Conservation (phyloP, 1,140 invertebrate genomes). For the Musca domestica region DNA sequence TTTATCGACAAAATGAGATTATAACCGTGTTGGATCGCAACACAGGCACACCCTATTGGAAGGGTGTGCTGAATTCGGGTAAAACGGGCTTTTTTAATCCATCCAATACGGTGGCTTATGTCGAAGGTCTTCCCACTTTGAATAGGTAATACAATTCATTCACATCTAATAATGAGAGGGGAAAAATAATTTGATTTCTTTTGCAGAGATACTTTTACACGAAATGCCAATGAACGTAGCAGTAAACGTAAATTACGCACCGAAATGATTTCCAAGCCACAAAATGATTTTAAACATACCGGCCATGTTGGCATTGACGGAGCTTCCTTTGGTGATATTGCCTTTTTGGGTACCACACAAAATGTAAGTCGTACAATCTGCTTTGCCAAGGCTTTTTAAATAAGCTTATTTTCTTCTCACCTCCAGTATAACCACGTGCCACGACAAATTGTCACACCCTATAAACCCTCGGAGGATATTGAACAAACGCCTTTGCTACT, state of each 20-base stretch:
- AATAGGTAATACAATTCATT: constrained; percentile 32
- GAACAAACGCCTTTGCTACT: constrained; percentile 61
- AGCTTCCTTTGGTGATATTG: constrained; percentile 93
- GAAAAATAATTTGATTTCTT: neutral
- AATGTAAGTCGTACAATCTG: constrained; percentile 53
- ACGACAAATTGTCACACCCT: constrained; percentile 82
- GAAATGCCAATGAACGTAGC: constrained; percentile 45
- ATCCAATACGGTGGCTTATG: constrained; percentile 81
- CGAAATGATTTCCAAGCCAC: constrained; percentile 95
- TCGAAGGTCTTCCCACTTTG: constrained; percentile 73
- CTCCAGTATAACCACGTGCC: constrained; percentile 72
- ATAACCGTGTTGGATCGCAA: constrained; percentile 92
- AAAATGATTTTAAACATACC: constrained; percentile 95
- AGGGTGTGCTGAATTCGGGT: constrained; percentile 78
- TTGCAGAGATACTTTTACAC: constrained; percentile 44
- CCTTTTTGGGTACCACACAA: constrained; percentile 65
- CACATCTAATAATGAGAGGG: neutral
- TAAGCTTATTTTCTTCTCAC: neutral
- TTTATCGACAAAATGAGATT: constrained; percentile 84
- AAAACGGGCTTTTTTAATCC: constrained; percentile 90
- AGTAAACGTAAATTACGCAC: constrained; percentile 70
- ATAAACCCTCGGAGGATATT: constrained; percentile 80
- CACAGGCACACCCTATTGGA: constrained; percentile 67
- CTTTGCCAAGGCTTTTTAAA: neutral
- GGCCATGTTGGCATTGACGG: constrained; percentile 96